phyloP scores from a whole-genome alignment of 2,113 vertebrate species.

The Hemibagrus wyckioides region DNA sequence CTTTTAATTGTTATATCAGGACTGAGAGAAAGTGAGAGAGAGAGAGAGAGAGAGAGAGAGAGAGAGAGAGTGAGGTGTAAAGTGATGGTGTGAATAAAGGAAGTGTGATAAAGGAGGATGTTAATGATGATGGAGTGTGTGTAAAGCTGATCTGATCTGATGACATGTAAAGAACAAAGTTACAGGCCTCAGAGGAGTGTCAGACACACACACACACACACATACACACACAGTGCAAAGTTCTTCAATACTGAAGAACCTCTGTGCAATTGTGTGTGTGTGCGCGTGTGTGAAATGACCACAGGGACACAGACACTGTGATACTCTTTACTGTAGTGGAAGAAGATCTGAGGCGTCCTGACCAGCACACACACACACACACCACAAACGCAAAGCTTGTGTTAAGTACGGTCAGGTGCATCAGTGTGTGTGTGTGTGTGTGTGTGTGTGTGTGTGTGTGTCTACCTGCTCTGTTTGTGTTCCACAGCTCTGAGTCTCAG shows the following conservation, averaged over 20 bases:
- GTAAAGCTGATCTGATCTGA: neutral
- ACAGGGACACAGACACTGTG: neutral
- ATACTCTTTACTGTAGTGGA: neutral
- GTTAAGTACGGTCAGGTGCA: neutral
- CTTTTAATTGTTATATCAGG: neutral
- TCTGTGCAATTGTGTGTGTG: neutral
- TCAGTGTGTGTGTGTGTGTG: constrained; percentile 29
- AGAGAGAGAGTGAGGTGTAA: neutral
- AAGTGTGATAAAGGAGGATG: neutral
- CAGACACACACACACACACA: neutral
- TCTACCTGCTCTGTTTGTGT: constrained; percentile 35
- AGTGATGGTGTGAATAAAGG: neutral
- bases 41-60: neutral
- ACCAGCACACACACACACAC: neutral
- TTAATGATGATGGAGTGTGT: neutral
- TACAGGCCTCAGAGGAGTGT: neutral
- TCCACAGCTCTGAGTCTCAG: constrained; percentile 17
- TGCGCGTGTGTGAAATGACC: neutral
- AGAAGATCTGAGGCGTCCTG: neutral
- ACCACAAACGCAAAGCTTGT: neutral
- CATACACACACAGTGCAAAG: neutral
- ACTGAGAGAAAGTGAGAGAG: neutral
- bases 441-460: constrained; percentile 36
- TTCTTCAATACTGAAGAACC: neutral
- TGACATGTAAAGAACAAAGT: neutral